A percentile compares a stretch with the other conserved stretches of the same genome.
These are phyloP conservation scores for Chiloscyllium plagiosum DNA, from an alignment of 2,113 vertebrate genomes.

Conservation along the genomic window DNA sequence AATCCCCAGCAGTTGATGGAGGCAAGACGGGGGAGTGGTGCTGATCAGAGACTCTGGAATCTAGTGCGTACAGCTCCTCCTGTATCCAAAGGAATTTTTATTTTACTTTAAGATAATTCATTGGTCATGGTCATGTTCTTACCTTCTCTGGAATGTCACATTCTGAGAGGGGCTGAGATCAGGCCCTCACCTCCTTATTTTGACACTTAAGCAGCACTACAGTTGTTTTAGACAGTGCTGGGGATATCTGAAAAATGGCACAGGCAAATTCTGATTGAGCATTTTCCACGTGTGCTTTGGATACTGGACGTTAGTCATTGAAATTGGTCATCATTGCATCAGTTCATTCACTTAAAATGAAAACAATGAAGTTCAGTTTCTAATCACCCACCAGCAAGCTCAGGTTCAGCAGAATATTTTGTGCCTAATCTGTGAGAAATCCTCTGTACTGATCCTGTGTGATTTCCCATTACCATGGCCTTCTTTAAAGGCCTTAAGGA, in stretches of 20 bases:
- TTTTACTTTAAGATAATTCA: not conserved
- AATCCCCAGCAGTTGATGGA: not conserved
- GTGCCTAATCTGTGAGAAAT: not conserved
- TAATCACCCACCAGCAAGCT: not conserved
- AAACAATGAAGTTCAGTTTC: not conserved
- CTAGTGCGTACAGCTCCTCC: not conserved
- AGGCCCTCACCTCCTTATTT: not conserved
- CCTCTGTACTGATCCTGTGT: not conserved
- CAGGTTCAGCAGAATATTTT: not conserved
- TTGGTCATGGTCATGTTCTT: not conserved
- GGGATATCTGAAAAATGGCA: not conserved
- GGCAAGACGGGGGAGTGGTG: no score
- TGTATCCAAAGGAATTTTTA: not conserved
- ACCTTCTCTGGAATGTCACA: not conserved
- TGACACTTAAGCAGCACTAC: not conserved
- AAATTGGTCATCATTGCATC: not conserved
- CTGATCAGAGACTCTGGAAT: not conserved
- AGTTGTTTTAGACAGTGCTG: not conserved
- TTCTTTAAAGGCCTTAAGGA: not conserved
- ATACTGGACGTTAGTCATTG: not conserved
- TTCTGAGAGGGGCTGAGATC: not conserved
- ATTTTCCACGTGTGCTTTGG: not conserved
- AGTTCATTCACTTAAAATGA: not conserved
- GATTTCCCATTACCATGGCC: not conserved
- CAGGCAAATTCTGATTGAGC: not conserved